These are phyloP conservation scores for Microtus montanus DNA, from an alignment of 2,113 vertebrate species.

Conservation along the genomic window DNA sequence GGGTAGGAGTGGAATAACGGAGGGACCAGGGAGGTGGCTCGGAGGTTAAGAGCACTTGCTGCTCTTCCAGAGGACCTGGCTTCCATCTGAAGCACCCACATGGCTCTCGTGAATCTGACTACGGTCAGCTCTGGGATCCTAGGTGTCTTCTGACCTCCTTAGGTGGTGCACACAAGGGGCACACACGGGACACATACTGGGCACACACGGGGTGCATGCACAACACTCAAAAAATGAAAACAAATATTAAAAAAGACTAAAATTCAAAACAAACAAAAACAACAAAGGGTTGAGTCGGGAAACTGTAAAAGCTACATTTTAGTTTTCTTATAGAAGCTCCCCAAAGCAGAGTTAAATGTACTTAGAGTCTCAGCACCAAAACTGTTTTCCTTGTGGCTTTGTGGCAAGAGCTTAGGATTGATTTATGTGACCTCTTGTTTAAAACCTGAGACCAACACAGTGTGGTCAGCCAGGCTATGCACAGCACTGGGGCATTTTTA, in stretches of 20 bases:
- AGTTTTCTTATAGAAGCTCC: slow-evolving; percentile 11
- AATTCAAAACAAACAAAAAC: neutral
- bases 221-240: neutral
- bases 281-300: slow-evolving; percentile 4
- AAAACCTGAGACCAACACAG: slow-evolving; percentile 43
- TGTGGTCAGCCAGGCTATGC: slow-evolving; percentile 29
- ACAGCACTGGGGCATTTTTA: neutral
- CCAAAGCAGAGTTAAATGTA: slow-evolving; percentile 15
- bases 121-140: no score
- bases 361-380: slow-evolving; percentile 22
- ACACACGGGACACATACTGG: no score
- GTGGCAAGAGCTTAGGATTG: slow-evolving; percentile 43
- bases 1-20: neutral
- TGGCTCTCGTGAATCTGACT: neutral
- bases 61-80: neutral
- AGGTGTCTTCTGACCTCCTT: neutral
- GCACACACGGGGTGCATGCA: neutral
- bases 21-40: neutral
- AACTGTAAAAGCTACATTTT: neutral
- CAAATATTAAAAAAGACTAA: neutral
- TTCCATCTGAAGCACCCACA: neutral
- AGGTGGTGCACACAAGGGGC: no score
- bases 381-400: slow-evolving; percentile 52
- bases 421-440: slow-evolving; percentile 60
- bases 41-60: neutral